phyloP scores from a whole-genome alignment of 2,797 vertebrate genomes.

The Denticeps clupeoides region DNA sequence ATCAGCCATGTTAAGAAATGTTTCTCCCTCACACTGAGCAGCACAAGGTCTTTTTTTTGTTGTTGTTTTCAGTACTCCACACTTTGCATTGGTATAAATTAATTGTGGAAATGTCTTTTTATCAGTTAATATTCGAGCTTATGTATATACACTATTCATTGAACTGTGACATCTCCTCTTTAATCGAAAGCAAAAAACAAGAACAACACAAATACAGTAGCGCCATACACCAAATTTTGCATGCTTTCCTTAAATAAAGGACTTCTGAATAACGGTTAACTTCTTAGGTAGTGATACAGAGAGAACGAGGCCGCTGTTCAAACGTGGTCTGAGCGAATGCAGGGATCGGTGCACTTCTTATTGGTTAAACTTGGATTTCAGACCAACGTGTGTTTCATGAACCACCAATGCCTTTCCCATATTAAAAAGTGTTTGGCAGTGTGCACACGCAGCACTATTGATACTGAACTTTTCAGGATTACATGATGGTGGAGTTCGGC shows the following conservation, averaged over 20 bases:
- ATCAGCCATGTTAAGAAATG: conserved; percentile 76
- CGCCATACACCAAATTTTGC: conserved; percentile 62
- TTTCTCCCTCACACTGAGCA: conserved; percentile 62
- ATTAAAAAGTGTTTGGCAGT: too few relatives aligned
- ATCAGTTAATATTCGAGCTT: conserved; percentile 47
- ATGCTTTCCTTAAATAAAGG: conserved; percentile 60
- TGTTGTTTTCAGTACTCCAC: conserved; percentile 27
- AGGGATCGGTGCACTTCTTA: too few relatives aligned
- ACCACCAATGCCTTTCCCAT: too few relatives aligned
- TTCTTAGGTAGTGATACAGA: conserved; percentile 47
- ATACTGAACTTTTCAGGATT: too few relatives aligned
- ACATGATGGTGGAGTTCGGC: too few relatives aligned
- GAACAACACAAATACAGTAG: conserved; percentile 67
- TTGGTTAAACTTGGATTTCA: too few relatives aligned
- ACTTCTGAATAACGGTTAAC: conserved; percentile 43
- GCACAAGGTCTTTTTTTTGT: conserved; percentile 58
- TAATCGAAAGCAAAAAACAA: conserved; percentile 58
- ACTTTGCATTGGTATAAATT: conserved; percentile 54
- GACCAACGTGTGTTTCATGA: too few relatives aligned
- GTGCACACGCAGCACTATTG: too few relatives aligned
- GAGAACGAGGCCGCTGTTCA: conserved; percentile 30
- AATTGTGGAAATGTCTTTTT: conserved; percentile 63
- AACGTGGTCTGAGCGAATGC: too few relatives aligned
- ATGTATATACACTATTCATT: conserved; percentile 64
- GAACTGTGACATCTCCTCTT: conserved; percentile 50